Evolutionary conservation across 2,113 vertebrate genomes (phyloP).

Genomic region (Raja brachyura): DNA sequence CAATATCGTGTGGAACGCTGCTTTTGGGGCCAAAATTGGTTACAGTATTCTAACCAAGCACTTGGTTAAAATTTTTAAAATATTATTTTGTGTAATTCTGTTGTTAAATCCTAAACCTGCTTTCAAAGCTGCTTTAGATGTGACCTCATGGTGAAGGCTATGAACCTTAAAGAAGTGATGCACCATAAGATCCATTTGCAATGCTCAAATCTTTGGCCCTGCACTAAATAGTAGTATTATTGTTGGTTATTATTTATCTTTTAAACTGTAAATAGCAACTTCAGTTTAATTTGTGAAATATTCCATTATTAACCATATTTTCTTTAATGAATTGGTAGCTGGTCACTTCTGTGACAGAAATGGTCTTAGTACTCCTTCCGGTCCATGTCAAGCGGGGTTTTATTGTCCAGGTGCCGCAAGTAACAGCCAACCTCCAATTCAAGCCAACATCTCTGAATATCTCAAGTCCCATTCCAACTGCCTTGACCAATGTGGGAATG

Average conservation of each 20-base stretch:
- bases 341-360: conserved; percentile 69
- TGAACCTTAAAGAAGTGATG: neutral
- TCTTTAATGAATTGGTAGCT: neutral
- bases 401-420: conserved; percentile 57
- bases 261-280: neutral
- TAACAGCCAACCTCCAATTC: neutral
- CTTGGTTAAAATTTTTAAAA: neutral
- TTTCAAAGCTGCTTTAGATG: neutral
- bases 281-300: neutral
- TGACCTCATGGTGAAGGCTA: too few relatives aligned
- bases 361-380: conserved; percentile 61
- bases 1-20: too few relatives aligned
- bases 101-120: neutral
- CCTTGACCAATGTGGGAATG: neutral
- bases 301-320: neutral
- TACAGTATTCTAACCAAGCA: neutral
- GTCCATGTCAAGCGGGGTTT: conserved; percentile 64
- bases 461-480: neutral
- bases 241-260: neutral
- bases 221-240: neutral
- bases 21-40: neutral
- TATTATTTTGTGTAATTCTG: neutral
- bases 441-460: neutral
- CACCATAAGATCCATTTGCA: neutral
- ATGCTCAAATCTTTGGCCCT: neutral